Conservation (phyloP, 2,113 vertebrate species). For the Pluvialis apricaria region DNA sequence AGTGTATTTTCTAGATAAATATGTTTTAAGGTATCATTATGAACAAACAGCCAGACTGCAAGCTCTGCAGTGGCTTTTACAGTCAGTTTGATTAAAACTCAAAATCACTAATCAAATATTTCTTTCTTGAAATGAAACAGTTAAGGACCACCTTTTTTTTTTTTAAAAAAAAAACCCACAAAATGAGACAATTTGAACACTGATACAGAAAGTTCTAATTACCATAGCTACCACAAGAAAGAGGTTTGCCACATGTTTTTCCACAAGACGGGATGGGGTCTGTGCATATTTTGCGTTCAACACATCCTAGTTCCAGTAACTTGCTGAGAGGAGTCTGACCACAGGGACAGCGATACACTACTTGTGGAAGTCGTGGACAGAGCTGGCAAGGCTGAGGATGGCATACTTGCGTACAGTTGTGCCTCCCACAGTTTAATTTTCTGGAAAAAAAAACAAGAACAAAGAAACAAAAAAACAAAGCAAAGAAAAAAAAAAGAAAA, state of each 20-base stretch:
- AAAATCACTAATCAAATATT: neutral
- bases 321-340: conserved; percentile 89
- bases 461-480: neutral
- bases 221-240: conserved; percentile 91
- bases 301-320: conserved; percentile 88
- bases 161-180: too few relatives aligned
- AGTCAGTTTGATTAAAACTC: neutral
- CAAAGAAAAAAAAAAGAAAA: neutral
- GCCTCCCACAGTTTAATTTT: conserved; percentile 88
- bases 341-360: conserved; percentile 89
- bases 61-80: neutral
- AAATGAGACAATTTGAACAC: neutral
- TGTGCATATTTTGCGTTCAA: conserved; percentile 83
- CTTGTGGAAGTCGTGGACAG: conserved; percentile 84
- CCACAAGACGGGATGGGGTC: conserved; percentile 93
- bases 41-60: neutral
- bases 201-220: conserved; percentile 35
- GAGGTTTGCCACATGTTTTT: conserved; percentile 90
- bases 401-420: conserved; percentile 86
- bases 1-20: neutral
- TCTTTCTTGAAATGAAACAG: neutral
- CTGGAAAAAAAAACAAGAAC: conserved; percentile 21
- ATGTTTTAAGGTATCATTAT: neutral
- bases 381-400: conserved; percentile 85
- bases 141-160: neutral